Evolutionary conservation across 1,140 invertebrate genomes (phyloP), one percentile per base, ranked within the genome.

Genomic region (Tetramorium simillimum): DNA sequence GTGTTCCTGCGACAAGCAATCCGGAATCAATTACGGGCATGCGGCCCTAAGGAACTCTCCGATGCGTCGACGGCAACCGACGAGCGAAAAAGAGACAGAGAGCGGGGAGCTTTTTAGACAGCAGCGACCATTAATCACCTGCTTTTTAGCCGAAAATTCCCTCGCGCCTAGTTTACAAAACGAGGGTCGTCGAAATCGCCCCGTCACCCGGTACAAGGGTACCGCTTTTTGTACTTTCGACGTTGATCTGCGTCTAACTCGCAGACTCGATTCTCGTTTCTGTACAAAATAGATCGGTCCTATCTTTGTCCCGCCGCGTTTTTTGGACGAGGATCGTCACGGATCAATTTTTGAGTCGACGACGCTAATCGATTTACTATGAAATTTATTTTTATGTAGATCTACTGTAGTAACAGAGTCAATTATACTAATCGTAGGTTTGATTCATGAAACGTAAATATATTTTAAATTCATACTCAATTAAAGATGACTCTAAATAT

Each of bases 141-240:
- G 93, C 92, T 94, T 95, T 95, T 95, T 95, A 95, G 92, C 92
- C 89, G 80, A 93, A 93, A 94, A 95, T 94, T 94, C 94, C 93
- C 94, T 95, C 92, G 94, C 93, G 94, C 92, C 93, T 94, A 94
- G 93, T 95, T 95, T 94, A 94, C 93, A 93, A 91, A 93, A 94
- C 89, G 92, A 94, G 94, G 93, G 93, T 94, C 92, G 91, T 85
- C 89, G 90, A 93, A 94, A 94, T 90, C 90, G 95, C 93, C 91
- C 90, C 92, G 94, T 95, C 94, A 95, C 91, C 92, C 90, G 90
- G 88, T 91, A 92, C 92, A 92, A 93, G 90, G 93, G 92, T 91
- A 90, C 90, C 89, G 92, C 86, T 94, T 93, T 92, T 92, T 92
- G 78, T 90, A 89, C 62, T 84, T 84, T 86, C 82, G 46, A 62